These are phyloP conservation scores for Anthophora plumipes DNA, from an alignment of 2,888 invertebrate genomes.

Conservation along the genomic window DNA sequence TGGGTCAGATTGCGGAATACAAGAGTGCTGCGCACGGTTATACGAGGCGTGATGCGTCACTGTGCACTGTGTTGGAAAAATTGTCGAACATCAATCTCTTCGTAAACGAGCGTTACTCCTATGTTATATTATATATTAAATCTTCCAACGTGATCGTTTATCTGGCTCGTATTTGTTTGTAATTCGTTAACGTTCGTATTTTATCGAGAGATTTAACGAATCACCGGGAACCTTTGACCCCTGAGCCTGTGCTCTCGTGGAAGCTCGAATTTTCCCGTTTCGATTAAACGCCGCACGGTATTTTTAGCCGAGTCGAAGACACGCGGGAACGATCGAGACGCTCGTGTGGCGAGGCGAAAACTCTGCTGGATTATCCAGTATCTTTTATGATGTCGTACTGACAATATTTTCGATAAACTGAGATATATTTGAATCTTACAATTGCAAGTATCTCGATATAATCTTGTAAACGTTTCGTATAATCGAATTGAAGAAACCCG, in stretches of 20 bases:
- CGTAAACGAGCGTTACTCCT: background rate
- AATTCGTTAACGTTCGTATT: too few relatives aligned
- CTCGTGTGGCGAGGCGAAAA: background rate
- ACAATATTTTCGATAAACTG: too few relatives aligned
- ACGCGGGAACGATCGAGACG: constrained; percentile 30
- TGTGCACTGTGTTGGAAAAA: constrained; percentile 40
- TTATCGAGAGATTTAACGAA: background rate
- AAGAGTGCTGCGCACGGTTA: constrained; percentile 4
- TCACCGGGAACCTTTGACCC: constrained; percentile 43
- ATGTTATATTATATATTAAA: too few relatives aligned
- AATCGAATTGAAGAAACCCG: background rate
- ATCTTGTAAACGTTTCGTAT: background rate
- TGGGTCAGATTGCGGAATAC: constrained; percentile 78
- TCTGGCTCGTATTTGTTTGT: too few relatives aligned
- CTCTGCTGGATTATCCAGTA: too few relatives aligned
- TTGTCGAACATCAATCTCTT: constrained; percentile 28
- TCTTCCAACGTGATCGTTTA: too few relatives aligned
- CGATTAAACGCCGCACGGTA: constrained; percentile 49
- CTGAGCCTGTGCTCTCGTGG: background rate
- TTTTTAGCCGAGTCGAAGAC: constrained; percentile 49
- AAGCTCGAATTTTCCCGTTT: constrained; percentile 47
- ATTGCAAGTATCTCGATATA: background rate
- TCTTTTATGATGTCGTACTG: too few relatives aligned
- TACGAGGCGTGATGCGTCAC: constrained; percentile 56
- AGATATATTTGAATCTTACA: too few relatives aligned